These are phyloP conservation scores for Apomyelois bistriatella DNA, from an alignment of 2,888 invertebrate species.

Conservation along the genomic window DNA sequence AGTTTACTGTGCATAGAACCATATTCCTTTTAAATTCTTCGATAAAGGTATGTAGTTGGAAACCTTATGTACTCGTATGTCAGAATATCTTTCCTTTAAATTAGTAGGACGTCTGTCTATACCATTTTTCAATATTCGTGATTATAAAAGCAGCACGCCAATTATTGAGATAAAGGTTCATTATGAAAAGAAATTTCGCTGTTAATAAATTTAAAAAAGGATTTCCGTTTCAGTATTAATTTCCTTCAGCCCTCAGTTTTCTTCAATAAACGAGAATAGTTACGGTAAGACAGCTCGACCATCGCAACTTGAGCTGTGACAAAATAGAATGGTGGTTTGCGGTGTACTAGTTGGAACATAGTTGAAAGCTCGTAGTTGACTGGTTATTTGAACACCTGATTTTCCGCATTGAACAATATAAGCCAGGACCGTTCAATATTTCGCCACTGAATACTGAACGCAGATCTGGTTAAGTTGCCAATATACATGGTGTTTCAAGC, in stretches of 20 bases:
- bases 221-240: constrained; percentile 22
- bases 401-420: constrained; percentile 26
- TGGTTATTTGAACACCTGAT: constrained; percentile 23
- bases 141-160: constrained; percentile 5
- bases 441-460: constrained; percentile 21
- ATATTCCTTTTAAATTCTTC: too few relatives aligned
- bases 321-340: constrained; percentile 15
- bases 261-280: constrained; percentile 23
- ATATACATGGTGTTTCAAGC: not conserved
- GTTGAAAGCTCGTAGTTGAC: constrained; percentile 12
- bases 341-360: not conserved
- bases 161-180: not conserved
- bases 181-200: constrained; percentile 3
- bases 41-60: too few relatives aligned
- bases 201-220: constrained; percentile 1
- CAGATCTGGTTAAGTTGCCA: not conserved
- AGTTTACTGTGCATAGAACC: too few relatives aligned
- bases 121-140: constrained; percentile 7
- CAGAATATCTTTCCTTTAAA: too few relatives aligned
- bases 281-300: constrained; percentile 19
- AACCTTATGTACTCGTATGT: too few relatives aligned
- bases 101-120: too few relatives aligned
- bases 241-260: constrained; percentile 20
- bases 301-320: constrained; percentile 11
- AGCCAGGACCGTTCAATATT: constrained; percentile 24